These are phyloP conservation scores for Dunckerocampus dactyliophorus DNA, from an alignment of 2,113 vertebrate genomes.

Conservation along the genomic window DNA sequence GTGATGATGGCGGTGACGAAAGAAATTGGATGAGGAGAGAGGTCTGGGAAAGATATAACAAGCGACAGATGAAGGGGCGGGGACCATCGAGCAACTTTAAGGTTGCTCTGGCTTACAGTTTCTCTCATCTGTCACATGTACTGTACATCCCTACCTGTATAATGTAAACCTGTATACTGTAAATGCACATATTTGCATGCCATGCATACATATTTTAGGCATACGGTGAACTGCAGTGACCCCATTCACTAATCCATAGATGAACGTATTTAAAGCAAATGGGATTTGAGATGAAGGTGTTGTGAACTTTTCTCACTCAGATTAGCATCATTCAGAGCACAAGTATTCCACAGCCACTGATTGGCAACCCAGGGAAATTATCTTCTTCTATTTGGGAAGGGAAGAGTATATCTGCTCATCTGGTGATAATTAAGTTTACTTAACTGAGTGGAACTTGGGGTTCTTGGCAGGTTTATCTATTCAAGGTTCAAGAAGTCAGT, in stretches of 20 bases:
- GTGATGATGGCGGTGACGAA: conserved; percentile 59
- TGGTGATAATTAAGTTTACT: conserved; percentile 45
- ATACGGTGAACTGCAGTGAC: conserved; percentile 51
- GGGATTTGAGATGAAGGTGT: conserved; percentile 54
- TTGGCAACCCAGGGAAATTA: conserved; percentile 48
- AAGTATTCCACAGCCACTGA: conserved; percentile 46
- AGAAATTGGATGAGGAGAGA: conserved; percentile 31
- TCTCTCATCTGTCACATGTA: too few relatives aligned
- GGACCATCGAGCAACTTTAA: conserved; percentile 15
- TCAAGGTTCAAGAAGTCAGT: background rate
- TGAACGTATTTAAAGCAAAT: conserved; percentile 58
- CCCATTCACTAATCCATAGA: conserved; percentile 55
- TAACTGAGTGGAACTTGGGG: conserved; percentile 5
- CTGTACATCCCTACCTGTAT: conserved; percentile 1
- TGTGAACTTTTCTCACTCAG: conserved; percentile 64
- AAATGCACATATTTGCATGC: background rate
- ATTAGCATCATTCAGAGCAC: conserved; percentile 59
- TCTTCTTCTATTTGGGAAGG: conserved; percentile 48
- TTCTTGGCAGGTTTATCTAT: conserved; percentile 4
- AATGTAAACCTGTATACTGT: background rate
- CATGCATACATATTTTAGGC: conserved; percentile 12
- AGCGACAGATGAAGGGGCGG: conserved; percentile 32
- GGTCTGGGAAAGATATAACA: conserved; percentile 35
- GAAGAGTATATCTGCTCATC: conserved; percentile 48
- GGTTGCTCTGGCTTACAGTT: conserved; percentile 9